Evolutionary conservation across 2,888 invertebrate genomes (phyloP).

Genomic region (Ditylenchus weischeri): DNA sequence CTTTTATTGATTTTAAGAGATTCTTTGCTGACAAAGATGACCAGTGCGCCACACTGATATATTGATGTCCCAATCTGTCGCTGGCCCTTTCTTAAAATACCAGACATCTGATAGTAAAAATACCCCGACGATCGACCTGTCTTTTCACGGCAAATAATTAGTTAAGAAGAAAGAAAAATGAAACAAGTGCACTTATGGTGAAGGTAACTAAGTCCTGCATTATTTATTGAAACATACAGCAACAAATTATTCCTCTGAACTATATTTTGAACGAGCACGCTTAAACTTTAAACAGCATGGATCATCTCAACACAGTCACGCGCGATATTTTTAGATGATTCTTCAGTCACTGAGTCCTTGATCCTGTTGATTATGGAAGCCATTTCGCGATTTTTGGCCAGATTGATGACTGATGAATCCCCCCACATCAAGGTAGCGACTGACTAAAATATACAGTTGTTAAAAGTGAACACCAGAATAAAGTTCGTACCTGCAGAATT

Average conservation of each 20-base stretch:
- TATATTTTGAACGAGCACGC: neutral
- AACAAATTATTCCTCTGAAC: neutral
- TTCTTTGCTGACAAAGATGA: no score
- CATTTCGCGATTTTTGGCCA: slow-evolving; percentile 44
- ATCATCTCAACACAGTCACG: slow-evolving; percentile 52
- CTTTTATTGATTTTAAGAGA: no score
- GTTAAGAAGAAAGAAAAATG: no score
- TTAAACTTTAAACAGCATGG: slow-evolving; percentile 30
- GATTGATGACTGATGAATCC: slow-evolving; percentile 26
- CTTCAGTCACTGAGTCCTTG: slow-evolving; percentile 49
- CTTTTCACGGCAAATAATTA: no score
- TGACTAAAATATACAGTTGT: slow-evolving; percentile 58
- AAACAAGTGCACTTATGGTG: no score
- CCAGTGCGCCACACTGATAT: no score
- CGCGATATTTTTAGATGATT: slow-evolving; percentile 44
- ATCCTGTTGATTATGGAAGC: slow-evolving; percentile 39
- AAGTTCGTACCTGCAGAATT: slow-evolving; percentile 65
- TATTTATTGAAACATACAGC: neutral
- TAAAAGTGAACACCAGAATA: no score
- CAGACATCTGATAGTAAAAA: no score
- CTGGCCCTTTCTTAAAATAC: no score
- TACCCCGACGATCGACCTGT: no score
- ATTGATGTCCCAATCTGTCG: no score
- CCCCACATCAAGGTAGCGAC: slow-evolving; percentile 70
- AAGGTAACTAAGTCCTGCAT: neutral